Conservation (phyloP, 2,888 invertebrate species). For the Zygaena filipendulae region DNA sequence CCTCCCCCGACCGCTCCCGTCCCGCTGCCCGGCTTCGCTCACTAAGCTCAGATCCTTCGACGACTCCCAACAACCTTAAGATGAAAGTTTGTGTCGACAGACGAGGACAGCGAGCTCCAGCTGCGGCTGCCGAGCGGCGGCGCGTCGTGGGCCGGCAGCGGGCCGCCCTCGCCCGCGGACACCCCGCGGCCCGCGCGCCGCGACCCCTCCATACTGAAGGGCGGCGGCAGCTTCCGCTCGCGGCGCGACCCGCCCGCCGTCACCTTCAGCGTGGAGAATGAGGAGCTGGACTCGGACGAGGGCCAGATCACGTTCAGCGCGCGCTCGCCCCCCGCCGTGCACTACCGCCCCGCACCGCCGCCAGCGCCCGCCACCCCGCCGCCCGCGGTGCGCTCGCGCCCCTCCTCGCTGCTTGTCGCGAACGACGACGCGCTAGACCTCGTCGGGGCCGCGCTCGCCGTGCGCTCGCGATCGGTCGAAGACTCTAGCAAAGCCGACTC, state of each 20-base stretch:
- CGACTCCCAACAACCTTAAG: not conserved
- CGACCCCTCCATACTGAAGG: slow-evolving; percentile 41
- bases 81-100: slow-evolving; percentile 21
- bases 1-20: slow-evolving; percentile 13
- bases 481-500: slow-evolving; percentile 36
- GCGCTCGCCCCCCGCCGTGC: slow-evolving; percentile 23
- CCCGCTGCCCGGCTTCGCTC: slow-evolving; percentile 11
- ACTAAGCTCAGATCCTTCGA: slow-evolving; percentile 13
- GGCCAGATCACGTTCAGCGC: slow-evolving; percentile 57
- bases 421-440: slow-evolving; percentile 24
- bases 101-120: slow-evolving; percentile 45
- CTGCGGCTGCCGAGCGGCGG: slow-evolving; percentile 25
- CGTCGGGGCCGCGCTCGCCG: slow-evolving; percentile 23
- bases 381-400: slow-evolving; percentile 26
- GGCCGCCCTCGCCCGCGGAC: slow-evolving; percentile 20
- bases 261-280: slow-evolving; percentile 60
- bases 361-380: slow-evolving; percentile 21
- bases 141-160: slow-evolving; percentile 23
- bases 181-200: slow-evolving; percentile 32
- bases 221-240: slow-evolving; percentile 31
- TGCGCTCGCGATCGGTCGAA: slow-evolving; percentile 49
- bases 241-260: slow-evolving; percentile 45
- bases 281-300: slow-evolving; percentile 46
- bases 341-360: slow-evolving; percentile 17
- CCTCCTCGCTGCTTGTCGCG: slow-evolving; percentile 37